Evolutionary conservation across 2,888 invertebrate genomes (phyloP).

Genomic region (Crossocerus cetratus): DNA sequence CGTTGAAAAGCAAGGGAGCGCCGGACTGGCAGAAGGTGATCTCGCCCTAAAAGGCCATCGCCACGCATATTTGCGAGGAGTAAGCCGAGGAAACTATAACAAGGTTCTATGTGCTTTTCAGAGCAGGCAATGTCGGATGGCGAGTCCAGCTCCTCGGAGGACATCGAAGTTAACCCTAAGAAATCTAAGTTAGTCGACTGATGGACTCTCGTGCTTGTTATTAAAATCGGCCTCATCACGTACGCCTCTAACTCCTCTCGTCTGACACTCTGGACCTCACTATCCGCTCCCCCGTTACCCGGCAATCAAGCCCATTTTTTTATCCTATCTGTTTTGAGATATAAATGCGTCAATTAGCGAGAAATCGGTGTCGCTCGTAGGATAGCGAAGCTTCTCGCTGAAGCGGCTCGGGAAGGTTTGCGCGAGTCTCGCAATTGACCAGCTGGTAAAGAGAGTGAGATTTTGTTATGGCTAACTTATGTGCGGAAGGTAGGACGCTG

Average conservation of each 20-base stretch:
- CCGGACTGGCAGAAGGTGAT: slow-evolving; percentile 26
- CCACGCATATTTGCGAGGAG: background rate
- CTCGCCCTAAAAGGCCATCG: too few relatives aligned
- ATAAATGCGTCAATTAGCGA: slow-evolving; percentile 5
- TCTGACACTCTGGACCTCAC: slow-evolving; percentile 1
- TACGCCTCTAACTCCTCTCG: background rate
- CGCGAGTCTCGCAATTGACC: too few relatives aligned
- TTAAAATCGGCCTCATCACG: background rate
- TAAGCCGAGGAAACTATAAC: background rate
- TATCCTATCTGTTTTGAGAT: slow-evolving; percentile 12
- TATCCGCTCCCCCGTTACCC: background rate
- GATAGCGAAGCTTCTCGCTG: background rate
- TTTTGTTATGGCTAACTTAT: too few relatives aligned
- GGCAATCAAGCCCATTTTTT: slow-evolving; percentile 16
- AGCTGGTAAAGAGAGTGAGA: too few relatives aligned
- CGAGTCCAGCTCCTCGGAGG: slow-evolving; percentile 55
- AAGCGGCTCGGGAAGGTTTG: too few relatives aligned
- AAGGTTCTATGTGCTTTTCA: slow-evolving; percentile 47
- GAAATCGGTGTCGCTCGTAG: background rate
- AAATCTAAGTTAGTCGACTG: slow-evolving; percentile 62
- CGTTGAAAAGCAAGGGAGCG: slow-evolving; percentile 46
- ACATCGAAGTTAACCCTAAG: slow-evolving; percentile 61
- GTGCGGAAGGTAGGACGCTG: too few relatives aligned
- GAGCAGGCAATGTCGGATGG: slow-evolving; percentile 53
- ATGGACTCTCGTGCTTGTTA: slow-evolving; percentile 7